phyloP scores from a whole-genome alignment of 1,140 invertebrate genomes.

The Asobara japonica region DNA sequence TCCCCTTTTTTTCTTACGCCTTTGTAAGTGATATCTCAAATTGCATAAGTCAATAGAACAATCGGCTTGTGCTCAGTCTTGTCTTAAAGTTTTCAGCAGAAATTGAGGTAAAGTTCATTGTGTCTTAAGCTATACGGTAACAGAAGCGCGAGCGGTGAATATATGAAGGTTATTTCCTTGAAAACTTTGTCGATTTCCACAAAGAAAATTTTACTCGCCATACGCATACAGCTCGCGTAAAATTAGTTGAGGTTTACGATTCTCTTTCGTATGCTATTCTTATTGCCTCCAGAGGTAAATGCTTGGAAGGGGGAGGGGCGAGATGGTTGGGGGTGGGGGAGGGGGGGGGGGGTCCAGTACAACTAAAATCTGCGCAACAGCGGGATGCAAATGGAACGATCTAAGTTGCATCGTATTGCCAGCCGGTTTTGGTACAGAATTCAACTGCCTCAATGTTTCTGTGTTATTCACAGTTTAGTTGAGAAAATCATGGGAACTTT shows the following conservation, averaged over 20 bases:
- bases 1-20: neutral
- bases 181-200: constrained; percentile 1
- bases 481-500: neutral
- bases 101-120: neutral
- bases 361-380: neutral
- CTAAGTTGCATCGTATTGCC: neutral
- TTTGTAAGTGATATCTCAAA: neutral
- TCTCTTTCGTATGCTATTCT: neutral
- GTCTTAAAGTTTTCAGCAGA: neutral
- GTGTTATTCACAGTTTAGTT: neutral
- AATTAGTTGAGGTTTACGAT: constrained; percentile 4
- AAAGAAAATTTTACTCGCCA: neutral
- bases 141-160: neutral
- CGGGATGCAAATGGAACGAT: constrained; percentile 13
- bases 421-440: neutral
- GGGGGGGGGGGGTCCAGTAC: neutral
- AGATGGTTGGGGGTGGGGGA: too few species aligned
- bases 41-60: neutral
- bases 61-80: neutral
- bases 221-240: neutral
- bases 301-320: neutral
- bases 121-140: neutral
- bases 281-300: neutral
- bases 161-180: neutral
- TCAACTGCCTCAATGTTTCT: neutral